These are phyloP conservation scores for Anoplolepis gracilipes DNA, from an alignment of 1,140 invertebrate species.

Conservation along the genomic window DNA sequence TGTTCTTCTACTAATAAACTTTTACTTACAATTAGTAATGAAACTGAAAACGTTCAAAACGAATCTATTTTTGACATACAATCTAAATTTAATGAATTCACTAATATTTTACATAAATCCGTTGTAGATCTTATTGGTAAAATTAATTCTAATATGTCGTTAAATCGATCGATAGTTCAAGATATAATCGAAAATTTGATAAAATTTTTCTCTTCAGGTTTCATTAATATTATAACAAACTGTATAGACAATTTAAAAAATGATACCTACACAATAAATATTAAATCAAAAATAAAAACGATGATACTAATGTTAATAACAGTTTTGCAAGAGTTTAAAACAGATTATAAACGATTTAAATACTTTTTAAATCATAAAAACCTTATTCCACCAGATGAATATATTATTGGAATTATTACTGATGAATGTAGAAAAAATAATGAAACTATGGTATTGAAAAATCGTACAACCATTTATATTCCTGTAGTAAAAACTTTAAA, in stretches of 20 bases:
- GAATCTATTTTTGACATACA: conserved; percentile 13
- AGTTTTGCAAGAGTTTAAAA: background rate
- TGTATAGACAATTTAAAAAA: background rate
- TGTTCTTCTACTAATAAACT: background rate
- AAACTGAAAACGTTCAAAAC: background rate
- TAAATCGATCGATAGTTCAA: background rate
- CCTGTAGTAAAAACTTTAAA: background rate
- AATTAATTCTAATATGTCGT: background rate
- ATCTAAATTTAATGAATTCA: conserved; percentile 13
- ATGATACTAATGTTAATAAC: background rate
- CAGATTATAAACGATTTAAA: conserved; percentile 13
- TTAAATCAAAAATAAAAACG: background rate
- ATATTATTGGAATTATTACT: background rate
- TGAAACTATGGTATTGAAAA: background rate
- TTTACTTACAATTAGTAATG: background rate
- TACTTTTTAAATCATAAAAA: background rate
- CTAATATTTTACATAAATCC: background rate
- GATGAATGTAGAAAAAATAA: conserved; percentile 5
- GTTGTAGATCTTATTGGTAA: background rate
- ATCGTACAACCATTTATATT: background rate
- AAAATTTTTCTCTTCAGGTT: background rate
- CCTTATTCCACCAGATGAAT: background rate
- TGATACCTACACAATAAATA: background rate
- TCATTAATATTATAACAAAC: background rate
- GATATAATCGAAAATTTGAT: background rate